phyloP scores from a whole-genome alignment of 2,888 invertebrate genomes.

The Lymantria monacha region DNA sequence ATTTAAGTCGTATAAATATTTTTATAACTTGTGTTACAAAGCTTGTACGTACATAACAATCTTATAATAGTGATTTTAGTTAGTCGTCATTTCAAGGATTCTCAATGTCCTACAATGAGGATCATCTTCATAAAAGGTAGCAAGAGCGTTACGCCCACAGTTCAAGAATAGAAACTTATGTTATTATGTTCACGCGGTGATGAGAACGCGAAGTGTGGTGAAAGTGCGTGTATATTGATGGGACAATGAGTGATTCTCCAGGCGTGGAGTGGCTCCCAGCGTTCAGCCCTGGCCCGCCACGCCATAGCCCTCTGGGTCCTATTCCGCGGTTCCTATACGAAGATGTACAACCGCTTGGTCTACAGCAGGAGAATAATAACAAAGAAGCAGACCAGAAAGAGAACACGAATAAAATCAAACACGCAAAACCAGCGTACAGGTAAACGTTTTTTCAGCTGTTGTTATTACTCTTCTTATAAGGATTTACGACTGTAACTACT shows the following conservation, averaged over 20 bases:
- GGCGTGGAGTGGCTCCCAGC: slow-evolving; percentile 81
- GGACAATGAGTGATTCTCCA: slow-evolving; percentile 77
- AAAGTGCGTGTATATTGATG: slow-evolving; percentile 49
- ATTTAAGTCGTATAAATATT: slow-evolving; percentile 43
- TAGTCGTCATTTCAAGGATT: slow-evolving; percentile 74
- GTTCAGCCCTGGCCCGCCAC: slow-evolving; percentile 76
- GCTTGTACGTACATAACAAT: slow-evolving; percentile 35
- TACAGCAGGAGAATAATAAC: slow-evolving; percentile 74
- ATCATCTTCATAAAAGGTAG: slow-evolving; percentile 72
- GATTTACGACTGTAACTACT: no score
- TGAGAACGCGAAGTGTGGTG: slow-evolving; percentile 45
- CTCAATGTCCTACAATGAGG: slow-evolving; percentile 72
- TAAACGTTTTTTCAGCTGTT: slow-evolving; percentile 36
- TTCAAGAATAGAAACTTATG: slow-evolving; percentile 41
- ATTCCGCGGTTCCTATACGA: slow-evolving; percentile 76
- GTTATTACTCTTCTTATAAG: neutral
- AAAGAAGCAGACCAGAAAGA: slow-evolving; percentile 70
- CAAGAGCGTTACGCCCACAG: slow-evolving; percentile 62
- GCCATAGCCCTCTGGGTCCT: slow-evolving; percentile 75
- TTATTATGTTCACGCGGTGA: slow-evolving; percentile 43
- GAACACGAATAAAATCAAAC: slow-evolving; percentile 74
- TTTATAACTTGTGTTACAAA: slow-evolving; percentile 45
- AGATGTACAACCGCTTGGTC: slow-evolving; percentile 69
- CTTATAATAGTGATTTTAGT: slow-evolving; percentile 53
- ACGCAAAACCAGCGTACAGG: slow-evolving; percentile 83